Evolutionary conservation across 2,888 invertebrate genomes (phyloP).

Genomic region (Torymus tubicola): DNA sequence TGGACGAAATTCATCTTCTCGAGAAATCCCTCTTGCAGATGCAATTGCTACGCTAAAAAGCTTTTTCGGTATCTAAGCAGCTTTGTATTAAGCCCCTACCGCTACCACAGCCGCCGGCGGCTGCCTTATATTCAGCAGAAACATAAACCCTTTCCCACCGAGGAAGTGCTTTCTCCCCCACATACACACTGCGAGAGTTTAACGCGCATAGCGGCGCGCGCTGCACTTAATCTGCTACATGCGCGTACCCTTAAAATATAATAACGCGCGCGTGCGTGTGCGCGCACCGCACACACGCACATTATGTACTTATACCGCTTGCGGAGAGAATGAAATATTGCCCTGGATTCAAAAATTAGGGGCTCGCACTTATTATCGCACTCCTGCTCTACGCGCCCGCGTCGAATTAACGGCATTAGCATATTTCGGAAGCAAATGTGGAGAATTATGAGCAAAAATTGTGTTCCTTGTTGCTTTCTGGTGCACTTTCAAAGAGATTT

Average conservation of each 20-base stretch:
- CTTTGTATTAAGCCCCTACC: conserved; percentile 36
- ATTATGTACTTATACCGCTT: conserved; percentile 38
- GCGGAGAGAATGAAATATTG: conserved; percentile 36
- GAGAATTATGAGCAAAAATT: no score
- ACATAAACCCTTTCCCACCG: conserved; percentile 40
- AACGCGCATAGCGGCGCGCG: no score
- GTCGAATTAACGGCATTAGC: conserved; percentile 14
- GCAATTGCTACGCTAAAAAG: conserved; percentile 32
- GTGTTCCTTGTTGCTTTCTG: no score
- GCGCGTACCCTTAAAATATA: conserved; percentile 40
- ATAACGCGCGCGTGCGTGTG: neutral
- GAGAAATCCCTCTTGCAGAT: conserved; percentile 8
- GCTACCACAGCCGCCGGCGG: no score
- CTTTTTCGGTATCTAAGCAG: conserved; percentile 51
- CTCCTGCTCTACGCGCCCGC: neutral
- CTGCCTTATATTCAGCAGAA: conserved; percentile 45
- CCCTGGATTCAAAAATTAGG: conserved; percentile 34
- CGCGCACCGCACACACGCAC: neutral
- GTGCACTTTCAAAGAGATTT: no score
- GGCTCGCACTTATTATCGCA: neutral
- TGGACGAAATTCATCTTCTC: neutral
- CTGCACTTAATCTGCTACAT: neutral
- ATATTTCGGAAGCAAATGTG: neutral
- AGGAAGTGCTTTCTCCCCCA: conserved; percentile 35
- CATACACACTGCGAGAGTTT: neutral